Percentiles rank a stretch among this genome's conserved stretches.
These are phyloP conservation scores for Lepus europaeus DNA, from an alignment of 2,113 vertebrate species.

Conservation along the genomic window DNA sequence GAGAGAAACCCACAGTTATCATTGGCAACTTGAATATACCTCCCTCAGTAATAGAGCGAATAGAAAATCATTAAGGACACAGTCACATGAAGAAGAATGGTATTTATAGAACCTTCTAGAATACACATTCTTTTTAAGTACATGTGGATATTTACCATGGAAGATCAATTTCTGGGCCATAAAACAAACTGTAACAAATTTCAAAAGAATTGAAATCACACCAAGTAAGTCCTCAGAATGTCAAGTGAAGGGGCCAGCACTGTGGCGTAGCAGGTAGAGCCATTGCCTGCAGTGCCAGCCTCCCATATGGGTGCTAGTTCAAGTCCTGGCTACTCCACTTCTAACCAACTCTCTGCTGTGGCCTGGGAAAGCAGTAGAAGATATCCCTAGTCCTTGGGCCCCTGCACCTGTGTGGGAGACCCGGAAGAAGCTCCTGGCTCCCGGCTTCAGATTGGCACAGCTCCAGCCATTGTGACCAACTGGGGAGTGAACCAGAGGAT, in stretches of 20 bases:
- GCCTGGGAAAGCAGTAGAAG: too few species aligned
- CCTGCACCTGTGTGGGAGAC: too few species aligned
- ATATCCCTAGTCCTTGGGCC: too few species aligned
- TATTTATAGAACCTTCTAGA: conserved; percentile 3
- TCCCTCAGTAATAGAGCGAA: not conserved
- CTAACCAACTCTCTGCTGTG: too few species aligned
- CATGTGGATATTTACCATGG: not conserved
- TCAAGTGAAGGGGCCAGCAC: not conserved
- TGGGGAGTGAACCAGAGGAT: too few species aligned
- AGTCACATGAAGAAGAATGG: not conserved
- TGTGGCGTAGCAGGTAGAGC: too few species aligned
- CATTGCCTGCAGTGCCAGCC: too few species aligned
- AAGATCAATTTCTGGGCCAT: not conserved
- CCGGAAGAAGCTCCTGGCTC: not conserved
- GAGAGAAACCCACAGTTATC: not conserved
- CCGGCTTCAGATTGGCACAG: too few species aligned
- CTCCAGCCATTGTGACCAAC: too few species aligned
- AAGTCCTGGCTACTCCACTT: too few species aligned
- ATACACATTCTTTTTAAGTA: not conserved
- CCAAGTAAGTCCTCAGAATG: not conserved
- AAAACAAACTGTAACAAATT: not conserved
- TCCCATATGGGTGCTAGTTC: too few species aligned
- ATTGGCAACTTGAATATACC: not conserved
- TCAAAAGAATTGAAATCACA: not conserved
- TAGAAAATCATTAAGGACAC: not conserved